These are phyloP conservation scores for Cephalotes varians DNA, from an alignment of 2,888 invertebrate genomes.

Conservation along the genomic window DNA sequence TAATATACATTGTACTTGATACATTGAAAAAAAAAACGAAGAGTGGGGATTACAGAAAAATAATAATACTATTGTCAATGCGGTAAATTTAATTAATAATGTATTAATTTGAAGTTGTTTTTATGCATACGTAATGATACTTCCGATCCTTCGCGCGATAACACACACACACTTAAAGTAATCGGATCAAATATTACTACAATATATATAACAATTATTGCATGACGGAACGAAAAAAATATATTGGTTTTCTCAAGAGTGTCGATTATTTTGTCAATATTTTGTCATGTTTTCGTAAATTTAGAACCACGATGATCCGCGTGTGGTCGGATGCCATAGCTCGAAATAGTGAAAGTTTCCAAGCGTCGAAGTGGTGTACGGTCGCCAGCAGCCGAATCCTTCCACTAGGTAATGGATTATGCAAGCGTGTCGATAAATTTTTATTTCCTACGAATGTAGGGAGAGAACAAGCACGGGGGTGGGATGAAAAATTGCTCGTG, in stretches of 20 bases:
- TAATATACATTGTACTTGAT: neutral
- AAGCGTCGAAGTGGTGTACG: slow-evolving; percentile 10
- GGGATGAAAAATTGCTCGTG: slow-evolving; percentile 24
- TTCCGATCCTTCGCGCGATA: neutral
- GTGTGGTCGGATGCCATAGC: neutral
- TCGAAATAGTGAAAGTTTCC: slow-evolving; percentile 45
- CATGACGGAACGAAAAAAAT: neutral
- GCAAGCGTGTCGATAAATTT: slow-evolving; percentile 45
- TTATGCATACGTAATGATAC: neutral
- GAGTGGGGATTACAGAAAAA: neutral
- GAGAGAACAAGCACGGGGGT: neutral
- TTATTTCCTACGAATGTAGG: slow-evolving; percentile 39
- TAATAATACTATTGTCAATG: neutral
- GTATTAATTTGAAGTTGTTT: neutral
- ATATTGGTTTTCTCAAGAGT: neutral
- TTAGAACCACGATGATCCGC: slow-evolving; percentile 20
- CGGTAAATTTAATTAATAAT: neutral
- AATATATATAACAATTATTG: too few relatives aligned
- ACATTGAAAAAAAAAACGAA: neutral
- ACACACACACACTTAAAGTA: neutral
- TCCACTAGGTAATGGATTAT: slow-evolving; percentile 48
- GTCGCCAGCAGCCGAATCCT: neutral
- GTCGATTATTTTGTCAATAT: slow-evolving; percentile 16
- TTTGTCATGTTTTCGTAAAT: slow-evolving; percentile 51
- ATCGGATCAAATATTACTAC: neutral